These are phyloP conservation scores for Rhingia rostrata DNA, from an alignment of 2,888 invertebrate genomes.

Conservation along the genomic window DNA sequence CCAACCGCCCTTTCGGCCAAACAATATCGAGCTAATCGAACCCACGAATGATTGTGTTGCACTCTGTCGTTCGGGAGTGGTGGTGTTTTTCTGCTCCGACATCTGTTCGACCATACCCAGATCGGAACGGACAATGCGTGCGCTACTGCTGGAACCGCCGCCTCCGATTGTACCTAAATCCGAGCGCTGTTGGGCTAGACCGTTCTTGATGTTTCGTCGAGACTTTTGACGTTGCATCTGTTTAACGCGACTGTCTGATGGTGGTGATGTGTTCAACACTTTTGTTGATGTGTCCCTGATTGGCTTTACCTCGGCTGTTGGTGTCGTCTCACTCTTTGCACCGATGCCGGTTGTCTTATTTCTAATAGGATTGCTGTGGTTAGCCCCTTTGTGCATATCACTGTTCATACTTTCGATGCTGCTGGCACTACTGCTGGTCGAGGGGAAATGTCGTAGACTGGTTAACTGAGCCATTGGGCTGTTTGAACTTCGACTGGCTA, in stretches of 20 bases:
- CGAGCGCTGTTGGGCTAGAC: conserved; percentile 84
- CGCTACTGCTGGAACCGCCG: conserved; percentile 12
- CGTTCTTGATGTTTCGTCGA: conserved; percentile 83
- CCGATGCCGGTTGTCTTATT: conserved; percentile 52
- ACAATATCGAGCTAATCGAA: conserved; percentile 90
- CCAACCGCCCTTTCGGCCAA: conserved; percentile 93
- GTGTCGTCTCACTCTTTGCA: conserved; percentile 31
- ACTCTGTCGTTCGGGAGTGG: conserved; percentile 76
- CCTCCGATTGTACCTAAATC: conserved; percentile 86
- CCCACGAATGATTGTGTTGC: conserved; percentile 86
- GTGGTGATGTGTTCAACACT: conserved; percentile 47
- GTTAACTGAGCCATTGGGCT: conserved; percentile 92
- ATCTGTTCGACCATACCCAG: conserved; percentile 77
- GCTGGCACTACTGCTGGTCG: conserved; percentile 80
- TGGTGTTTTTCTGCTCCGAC: conserved; percentile 51
- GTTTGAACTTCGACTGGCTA: conserved; percentile 85
- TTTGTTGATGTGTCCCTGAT: conserved; percentile 30
- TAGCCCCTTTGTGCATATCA: conserved; percentile 80
- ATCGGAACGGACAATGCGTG: conserved; percentile 78
- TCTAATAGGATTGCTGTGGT: conserved; percentile 74
- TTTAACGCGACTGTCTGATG: conserved; percentile 81
- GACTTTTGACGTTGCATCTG: conserved; percentile 85
- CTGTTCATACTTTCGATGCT: conserved; percentile 81
- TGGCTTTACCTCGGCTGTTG: conserved; percentile 59
- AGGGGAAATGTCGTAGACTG: conserved; percentile 86